These are phyloP conservation scores for Microcebus murinus DNA, from an alignment of 2,113 vertebrate species.

Conservation along the genomic window DNA sequence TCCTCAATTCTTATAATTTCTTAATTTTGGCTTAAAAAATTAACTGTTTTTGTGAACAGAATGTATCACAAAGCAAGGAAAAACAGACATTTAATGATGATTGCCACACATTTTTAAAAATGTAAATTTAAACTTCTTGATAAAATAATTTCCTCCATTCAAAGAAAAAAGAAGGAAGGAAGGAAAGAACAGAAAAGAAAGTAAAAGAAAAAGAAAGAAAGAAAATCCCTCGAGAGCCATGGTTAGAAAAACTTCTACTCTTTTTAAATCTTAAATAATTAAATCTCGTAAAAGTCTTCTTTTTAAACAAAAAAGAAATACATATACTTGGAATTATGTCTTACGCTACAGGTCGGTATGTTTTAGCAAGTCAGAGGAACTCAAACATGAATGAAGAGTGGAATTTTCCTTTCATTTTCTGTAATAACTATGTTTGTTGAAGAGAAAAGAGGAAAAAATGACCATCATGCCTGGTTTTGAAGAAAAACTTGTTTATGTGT, in stretches of 20 bases:
- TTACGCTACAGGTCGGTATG: constrained; percentile 11
- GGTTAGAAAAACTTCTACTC: neutral
- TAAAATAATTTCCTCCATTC: constrained; percentile 48
- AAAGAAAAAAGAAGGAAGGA: neutral
- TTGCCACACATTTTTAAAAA: constrained; percentile 26
- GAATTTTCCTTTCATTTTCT: constrained; percentile 76
- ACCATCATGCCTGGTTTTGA: constrained; percentile 59
- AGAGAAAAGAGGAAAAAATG: constrained; percentile 74
- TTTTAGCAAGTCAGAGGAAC: constrained; percentile 58
- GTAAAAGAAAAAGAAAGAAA: neutral
- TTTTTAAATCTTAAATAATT: constrained; percentile 47
- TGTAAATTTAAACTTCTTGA: constrained; percentile 30
- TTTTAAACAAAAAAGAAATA: constrained; percentile 45
- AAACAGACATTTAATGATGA: constrained; percentile 45
- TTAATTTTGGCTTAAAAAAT: constrained; percentile 23
- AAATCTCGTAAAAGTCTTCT: constrained; percentile 24
- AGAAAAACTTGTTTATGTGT: constrained; percentile 73
- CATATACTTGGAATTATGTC: constrained; percentile 25
- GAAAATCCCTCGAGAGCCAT: neutral
- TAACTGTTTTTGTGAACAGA: neutral
- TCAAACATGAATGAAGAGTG: constrained; percentile 59
- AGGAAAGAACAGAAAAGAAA: neutral
- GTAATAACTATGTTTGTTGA: constrained; percentile 68
- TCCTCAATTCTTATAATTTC: neutral
- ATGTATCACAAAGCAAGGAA: neutral